phyloP scores from a whole-genome alignment of 1,140 invertebrate species.

The Magallana ariakensis region DNA sequence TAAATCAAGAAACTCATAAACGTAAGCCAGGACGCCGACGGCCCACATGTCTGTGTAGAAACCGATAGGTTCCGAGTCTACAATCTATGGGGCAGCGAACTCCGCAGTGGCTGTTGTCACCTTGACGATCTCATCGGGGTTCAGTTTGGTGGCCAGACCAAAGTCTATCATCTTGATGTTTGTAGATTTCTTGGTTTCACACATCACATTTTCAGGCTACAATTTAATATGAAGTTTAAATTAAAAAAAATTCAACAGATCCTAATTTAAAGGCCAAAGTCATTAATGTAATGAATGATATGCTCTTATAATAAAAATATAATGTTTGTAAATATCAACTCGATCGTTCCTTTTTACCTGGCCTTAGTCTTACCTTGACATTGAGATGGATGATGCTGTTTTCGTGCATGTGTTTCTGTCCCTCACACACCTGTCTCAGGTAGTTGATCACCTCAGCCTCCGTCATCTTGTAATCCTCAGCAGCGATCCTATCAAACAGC shows the following conservation, averaged over 20 bases:
- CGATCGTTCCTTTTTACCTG: too few relatives aligned
- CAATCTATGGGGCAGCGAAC: conserved; percentile 99
- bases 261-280: too few relatives aligned
- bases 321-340: too few relatives aligned
- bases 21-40: conserved; percentile 97
- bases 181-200: conserved; percentile 95
- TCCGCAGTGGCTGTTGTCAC: conserved; percentile 98
- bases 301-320: too few relatives aligned
- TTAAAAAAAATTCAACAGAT: too few relatives aligned
- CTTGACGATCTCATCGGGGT: conserved; percentile 99
- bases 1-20: conserved; percentile 86
- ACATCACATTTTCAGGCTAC: conserved; percentile 99
- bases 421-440: conserved; percentile 99
- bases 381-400: conserved; percentile 99
- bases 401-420: conserved; percentile 99
- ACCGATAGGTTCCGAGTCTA: conserved; percentile 97
- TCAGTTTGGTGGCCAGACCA: conserved; percentile 97
- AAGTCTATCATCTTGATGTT: conserved; percentile 99
- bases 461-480: conserved; percentile 98
- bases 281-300: too few relatives aligned
- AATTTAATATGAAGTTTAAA: too few relatives aligned
- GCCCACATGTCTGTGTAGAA: conserved; percentile 99
- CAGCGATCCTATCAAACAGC: conserved; percentile 98
- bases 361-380: conserved; percentile 74
- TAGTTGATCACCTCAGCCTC: conserved; percentile 99